Conservation (phyloP, 2,888 invertebrate genomes). For the Ichneumoninae sp. region DNA sequence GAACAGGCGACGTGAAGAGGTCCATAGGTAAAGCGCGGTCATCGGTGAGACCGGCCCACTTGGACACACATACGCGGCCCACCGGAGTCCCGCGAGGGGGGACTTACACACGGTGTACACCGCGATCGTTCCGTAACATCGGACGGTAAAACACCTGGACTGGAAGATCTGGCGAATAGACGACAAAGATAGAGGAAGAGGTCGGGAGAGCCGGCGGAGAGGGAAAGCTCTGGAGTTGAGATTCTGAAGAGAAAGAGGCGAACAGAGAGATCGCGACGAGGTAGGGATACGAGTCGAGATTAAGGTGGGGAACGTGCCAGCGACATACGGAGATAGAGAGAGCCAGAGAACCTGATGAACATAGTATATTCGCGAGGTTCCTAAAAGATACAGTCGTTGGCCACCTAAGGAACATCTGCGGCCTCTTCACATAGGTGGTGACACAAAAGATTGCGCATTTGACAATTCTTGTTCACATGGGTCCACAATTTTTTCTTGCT, state of each 20-base stretch:
- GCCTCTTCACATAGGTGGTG: neutral
- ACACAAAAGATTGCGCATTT: neutral
- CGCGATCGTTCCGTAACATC: constrained; percentile 8
- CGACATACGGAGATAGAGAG: constrained; percentile 33
- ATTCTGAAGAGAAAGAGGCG: constrained; percentile 22
- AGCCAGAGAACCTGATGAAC: constrained; percentile 20
- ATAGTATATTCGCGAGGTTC: constrained; percentile 1
- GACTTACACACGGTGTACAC: constrained; percentile 7
- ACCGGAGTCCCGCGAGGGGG: neutral
- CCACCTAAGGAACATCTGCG: neutral
- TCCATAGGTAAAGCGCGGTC: constrained; percentile 29
- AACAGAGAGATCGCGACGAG: constrained; percentile 7
- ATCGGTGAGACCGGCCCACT: constrained; percentile 8
- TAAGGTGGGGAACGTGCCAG: constrained; percentile 21
- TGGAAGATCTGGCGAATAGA: constrained; percentile 4
- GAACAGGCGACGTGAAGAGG: constrained; percentile 4
- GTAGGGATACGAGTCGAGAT: constrained; percentile 17
- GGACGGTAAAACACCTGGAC: constrained; percentile 4
- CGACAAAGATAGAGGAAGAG: constrained; percentile 19
- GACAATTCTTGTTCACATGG: neutral
- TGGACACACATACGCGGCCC: neutral
- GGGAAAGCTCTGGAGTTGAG: neutral
- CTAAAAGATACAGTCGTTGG: neutral
- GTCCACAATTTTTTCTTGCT: neutral
- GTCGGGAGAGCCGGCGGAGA: constrained; percentile 5